phyloP scores from a whole-genome alignment of 2,113 vertebrate genomes.

The Dasyprocta punctata region DNA sequence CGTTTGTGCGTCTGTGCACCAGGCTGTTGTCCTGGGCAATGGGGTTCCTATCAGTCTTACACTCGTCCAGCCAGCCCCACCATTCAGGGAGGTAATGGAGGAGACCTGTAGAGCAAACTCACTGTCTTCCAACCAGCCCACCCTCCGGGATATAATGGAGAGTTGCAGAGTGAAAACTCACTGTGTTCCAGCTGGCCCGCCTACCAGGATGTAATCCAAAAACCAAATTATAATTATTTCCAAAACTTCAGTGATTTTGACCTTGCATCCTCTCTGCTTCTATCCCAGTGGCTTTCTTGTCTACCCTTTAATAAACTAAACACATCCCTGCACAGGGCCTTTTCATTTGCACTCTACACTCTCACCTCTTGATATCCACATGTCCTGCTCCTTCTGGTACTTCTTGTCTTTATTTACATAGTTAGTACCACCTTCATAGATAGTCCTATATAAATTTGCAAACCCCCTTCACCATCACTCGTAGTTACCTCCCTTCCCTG shows the following conservation, averaged over 20 bases:
- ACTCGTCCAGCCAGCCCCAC: too few species aligned
- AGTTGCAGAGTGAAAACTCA: too few species aligned
- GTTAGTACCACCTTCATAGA: neutral
- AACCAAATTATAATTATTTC: neutral
- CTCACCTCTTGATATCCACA: neutral
- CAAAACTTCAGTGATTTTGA: neutral
- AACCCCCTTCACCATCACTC: too few species aligned
- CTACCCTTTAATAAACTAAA: neutral
- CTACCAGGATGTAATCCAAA: neutral
- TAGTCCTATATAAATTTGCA: neutral
- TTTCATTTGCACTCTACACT: neutral
- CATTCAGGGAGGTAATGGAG: too few species aligned
- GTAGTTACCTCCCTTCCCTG: neutral
- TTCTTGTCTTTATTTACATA: neutral
- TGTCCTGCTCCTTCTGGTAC: neutral
- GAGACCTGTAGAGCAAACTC: too few species aligned
- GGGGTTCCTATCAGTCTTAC: too few species aligned
- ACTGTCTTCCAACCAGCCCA: too few species aligned
- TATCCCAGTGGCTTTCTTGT: neutral
- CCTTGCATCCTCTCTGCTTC: neutral
- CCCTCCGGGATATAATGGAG: too few species aligned
- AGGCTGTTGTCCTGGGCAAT: too few species aligned
- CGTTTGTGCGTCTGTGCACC: too few species aligned
- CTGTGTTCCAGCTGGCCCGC: too few species aligned
- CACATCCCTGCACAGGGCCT: neutral